Evolutionary conservation across 2,888 invertebrate genomes (phyloP), one percentile per base, ranked within the genome.

Genomic region (Melieria crassipennis): DNA sequence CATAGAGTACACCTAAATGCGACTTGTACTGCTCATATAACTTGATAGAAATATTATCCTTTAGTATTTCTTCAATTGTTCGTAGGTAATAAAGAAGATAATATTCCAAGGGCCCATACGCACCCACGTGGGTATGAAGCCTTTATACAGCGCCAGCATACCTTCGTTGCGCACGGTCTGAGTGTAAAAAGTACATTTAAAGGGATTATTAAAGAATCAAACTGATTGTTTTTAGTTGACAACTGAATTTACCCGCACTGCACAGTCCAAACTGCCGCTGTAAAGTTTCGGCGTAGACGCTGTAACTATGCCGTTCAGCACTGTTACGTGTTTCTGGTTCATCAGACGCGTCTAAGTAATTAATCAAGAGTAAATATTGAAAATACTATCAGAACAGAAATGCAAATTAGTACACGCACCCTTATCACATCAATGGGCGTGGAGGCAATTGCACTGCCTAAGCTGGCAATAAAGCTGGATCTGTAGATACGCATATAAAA

Each of bases 61-160:
- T 74, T 73, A 78, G 63, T 73, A 76, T 76, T 77, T 75, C 64
- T 78, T 96, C 75, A 97, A 89, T 86, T 96, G 96, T 86, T 97
- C 97, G 87, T 96, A 97, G 7, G 95, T 94, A 83, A 97, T 90
- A 88, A 97, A 97, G 89, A 97, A 97, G 84, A 97, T 97, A 77
- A 98, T 93, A 88, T 97, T 97, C 97, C 97, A 98, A 5, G 98
- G 97, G 0, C 97, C 97, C 93, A 98, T 95, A 78, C 97, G 91
- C 78, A 98, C 90, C 93, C 95, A 94, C 43, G 97, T 96, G n/a
- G 98, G 98, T 77, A 97, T 89, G 87, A 98, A 97, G 45, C 97
- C 98, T 89, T 96, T 97, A 88, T 98, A 98, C 69, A 98, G 89
- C 48, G 97, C 97, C 80, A 90, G 87, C 76, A 94, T 87, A 4